These are phyloP conservation scores for Eptesicus fuscus DNA, from an alignment of 2,113 vertebrate genomes.

Conservation along the genomic window DNA sequence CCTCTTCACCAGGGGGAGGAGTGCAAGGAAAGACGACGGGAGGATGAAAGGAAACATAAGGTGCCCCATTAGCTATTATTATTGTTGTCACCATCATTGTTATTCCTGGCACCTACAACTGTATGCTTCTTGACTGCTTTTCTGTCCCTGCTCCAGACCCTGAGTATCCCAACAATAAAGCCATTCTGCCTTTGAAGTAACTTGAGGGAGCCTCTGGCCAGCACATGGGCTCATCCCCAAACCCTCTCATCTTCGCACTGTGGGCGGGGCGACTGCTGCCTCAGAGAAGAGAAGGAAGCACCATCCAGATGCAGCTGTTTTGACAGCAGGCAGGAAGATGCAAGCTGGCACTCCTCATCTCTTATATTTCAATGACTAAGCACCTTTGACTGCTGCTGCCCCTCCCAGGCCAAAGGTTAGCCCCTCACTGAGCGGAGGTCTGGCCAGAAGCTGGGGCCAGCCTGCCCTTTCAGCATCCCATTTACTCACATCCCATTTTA, in stretches of 20 bases:
- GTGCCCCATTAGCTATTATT: background rate
- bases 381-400: background rate
- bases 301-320: background rate
- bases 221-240: background rate
- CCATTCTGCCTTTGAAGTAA: background rate
- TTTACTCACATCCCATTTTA: background rate
- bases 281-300: background rate
- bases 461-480: background rate
- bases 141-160: background rate
- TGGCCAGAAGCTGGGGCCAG: background rate
- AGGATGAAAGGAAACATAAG: background rate
- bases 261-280: background rate
- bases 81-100: background rate
- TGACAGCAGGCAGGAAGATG: background rate
- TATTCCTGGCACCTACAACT: background rate
- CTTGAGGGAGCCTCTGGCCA: background rate
- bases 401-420: background rate
- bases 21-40: background rate
- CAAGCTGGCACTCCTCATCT: background rate
- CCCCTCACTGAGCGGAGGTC: background rate
- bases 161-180: background rate
- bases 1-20: background rate
- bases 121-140: background rate
- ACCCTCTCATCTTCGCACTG: accelerated
- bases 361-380: background rate